Base-by-base conservation (phyloP, 2,797 vertebrate genomes). In the Typhlichthys eigenmanni region DNA sequence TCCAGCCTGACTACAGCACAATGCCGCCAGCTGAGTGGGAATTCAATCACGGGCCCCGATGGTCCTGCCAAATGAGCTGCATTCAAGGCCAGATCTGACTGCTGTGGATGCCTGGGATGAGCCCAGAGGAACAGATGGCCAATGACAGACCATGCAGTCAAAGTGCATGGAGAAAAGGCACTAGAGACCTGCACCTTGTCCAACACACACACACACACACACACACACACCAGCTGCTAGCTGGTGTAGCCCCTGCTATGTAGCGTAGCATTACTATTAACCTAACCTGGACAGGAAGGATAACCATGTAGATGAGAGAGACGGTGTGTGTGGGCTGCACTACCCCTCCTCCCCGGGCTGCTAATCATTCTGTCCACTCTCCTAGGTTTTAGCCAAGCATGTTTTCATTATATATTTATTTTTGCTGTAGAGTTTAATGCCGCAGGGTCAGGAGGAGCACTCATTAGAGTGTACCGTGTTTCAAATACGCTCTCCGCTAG, bases 331-430 rank as follows among this genome's bases (percentile, higher is more conserved):
- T 88, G 68, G 77, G 81, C 75, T 47, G 77, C 50, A 69, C 57
- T 87, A 68, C 63, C 81, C 81, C 79, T 66, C 62, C 62, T 64
- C 70, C 73, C 58, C 58, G 78, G 78, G 90, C 84, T 85, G 83
- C 66, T 76, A 69, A 87, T 85, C 65, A 85, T 79, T 89, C 87
- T 79, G 78, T 81, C 79, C 72, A 79, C 68, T 78, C 62, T 80
- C 65, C 67, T 69, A 88, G 69, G 70, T 78, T 87, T 89, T 85
- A 71, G 63, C 63, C 74, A 76, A 54, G 10, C 78, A 82, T 75
- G 62, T 69, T 75, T 76, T 66, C 60, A 56, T 62, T 81, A 69
- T 64, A 63, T 60, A 62, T 60, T 58, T 19, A 75, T 69, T 71
- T 71, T 70, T 85, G 66, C 87, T 60, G 68, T 68, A 60, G 43